Base-by-base conservation (phyloP, 2,888 invertebrate species). In the Ethmia dodecea region DNA sequence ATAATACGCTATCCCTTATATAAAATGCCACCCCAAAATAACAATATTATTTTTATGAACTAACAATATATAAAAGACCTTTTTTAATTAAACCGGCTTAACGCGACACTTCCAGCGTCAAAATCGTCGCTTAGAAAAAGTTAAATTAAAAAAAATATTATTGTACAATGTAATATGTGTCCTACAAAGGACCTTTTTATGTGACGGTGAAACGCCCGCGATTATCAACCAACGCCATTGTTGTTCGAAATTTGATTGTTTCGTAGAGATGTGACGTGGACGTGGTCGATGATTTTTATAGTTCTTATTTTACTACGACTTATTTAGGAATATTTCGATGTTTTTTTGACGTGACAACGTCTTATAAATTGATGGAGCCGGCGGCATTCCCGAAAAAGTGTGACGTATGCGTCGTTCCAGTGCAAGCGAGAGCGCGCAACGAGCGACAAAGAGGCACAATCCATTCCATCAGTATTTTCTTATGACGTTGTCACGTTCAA, bases 1-100 rank as follows among this genome's bases (percentile, higher is more conserved):
- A 70, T 62, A 69, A 47, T 47, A 28, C 43, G 44, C 49, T n/a
- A 51, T 50, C 54, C 55, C 56, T 60, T 56, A 63, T 26, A 26
- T 68, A 55, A 54, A 62, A 56, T 60, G 51, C 43, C 53, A 50
- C 60, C 68, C 61, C 55, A 53, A 51, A 57, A 52, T 51, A 50
- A 68, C 60, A 76, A 74, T 80, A 73, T 79, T 80, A 81, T 80
- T 83, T 78, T 83, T 80, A 84, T 81, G 75, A 71, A 75, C 76
- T 60, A 57, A 11, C 26, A 6, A 12, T 10, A 9, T 26, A 26
- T 49, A 59, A 58, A 61, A 62, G 55, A 61, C 52, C 66, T 73
- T 84, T 83, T 84, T 84, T 79, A 83, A 83, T 86, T 78, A 76
- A 76, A 80, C 60, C 59, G 72, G 77, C 66, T 74, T 71, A 75